Conservation (phyloP, 2,797 vertebrate genomes). For the Jordanella pulchra region DNA sequence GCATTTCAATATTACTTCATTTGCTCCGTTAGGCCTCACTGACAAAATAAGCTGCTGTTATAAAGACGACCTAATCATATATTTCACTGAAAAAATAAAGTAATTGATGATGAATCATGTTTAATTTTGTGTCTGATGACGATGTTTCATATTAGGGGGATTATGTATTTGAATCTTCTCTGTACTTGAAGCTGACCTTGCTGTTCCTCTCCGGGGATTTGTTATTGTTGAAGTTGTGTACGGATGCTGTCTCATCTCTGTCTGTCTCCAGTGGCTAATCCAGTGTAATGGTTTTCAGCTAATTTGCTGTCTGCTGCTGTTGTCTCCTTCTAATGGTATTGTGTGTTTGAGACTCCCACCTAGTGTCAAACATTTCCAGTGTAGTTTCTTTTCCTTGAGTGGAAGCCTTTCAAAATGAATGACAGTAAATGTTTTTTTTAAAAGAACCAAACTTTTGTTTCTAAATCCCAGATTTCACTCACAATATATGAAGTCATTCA, state of each 20-base stretch:
- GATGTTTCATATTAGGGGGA: not conserved
- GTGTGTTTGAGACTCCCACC: conserved; percentile 11
- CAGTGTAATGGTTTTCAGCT: conserved; percentile 22
- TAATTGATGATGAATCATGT: not conserved
- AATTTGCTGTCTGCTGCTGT: conserved; percentile 37
- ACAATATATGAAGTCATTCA: not conserved
- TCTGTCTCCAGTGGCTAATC: conserved; percentile 24
- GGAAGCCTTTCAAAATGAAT: conserved; percentile 15
- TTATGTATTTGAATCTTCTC: conserved; percentile 20
- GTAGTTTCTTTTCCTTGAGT: conserved; percentile 12
- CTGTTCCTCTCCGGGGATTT: conserved; percentile 4
- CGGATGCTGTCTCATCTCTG: not conserved
- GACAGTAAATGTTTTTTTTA: conserved; percentile 7
- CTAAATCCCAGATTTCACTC: conserved; percentile 8
- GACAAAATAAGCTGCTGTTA: not conserved
- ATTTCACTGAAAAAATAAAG: too few relatives aligned
- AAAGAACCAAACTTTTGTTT: not conserved
- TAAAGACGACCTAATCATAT: conserved; percentile 12
- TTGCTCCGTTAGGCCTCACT: conserved; percentile 8
- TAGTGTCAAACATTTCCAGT: conserved; percentile 21
- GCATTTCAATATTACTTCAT: conserved; percentile 9
- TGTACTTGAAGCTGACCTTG: not conserved
- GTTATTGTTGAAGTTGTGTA: conserved; percentile 11
- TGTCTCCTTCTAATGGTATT: conserved; percentile 29
- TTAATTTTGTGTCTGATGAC: conserved; percentile 5